A percentile compares a stretch with the other conserved stretches of the same genome.
Evolutionary conservation across 2,113 vertebrate species (phyloP).

Genomic region (Oreocharis arfaki): DNA sequence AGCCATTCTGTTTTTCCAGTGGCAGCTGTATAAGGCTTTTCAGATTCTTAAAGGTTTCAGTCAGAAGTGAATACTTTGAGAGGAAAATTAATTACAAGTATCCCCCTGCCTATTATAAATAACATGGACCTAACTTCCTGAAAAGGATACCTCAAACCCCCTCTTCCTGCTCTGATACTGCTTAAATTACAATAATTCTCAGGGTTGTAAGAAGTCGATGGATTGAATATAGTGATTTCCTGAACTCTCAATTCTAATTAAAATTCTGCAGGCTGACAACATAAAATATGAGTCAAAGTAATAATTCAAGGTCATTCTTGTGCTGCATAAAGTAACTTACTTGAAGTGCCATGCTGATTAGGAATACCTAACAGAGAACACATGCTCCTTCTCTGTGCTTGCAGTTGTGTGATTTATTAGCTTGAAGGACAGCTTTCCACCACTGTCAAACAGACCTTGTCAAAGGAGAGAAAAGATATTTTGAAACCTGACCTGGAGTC

Average conservation of each 20-base stretch:
- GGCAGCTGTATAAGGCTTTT: background rate
- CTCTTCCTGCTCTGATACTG: background rate
- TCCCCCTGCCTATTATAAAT: background rate
- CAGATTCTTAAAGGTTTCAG: background rate
- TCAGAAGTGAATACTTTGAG: background rate
- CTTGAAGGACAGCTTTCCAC: background rate
- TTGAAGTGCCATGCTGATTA: slow-evolving; percentile 56
- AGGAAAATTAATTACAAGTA: background rate
- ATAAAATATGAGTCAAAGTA: slow-evolving; percentile 43
- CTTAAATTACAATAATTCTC: slow-evolving; percentile 33
- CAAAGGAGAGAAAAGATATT: background rate
- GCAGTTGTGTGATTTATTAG: background rate
- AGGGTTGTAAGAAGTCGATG: background rate
- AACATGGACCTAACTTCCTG: background rate
- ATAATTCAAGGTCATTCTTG: slow-evolving; percentile 65
- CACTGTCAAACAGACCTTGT: background rate
- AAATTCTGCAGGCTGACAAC: slow-evolving; percentile 57
- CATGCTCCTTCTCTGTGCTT: background rate
- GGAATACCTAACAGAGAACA: background rate
- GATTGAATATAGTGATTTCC: slow-evolving; percentile 30
- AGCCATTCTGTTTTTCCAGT: background rate
- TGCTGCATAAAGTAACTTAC: slow-evolving; percentile 56
- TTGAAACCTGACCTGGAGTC: background rate
- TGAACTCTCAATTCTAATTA: slow-evolving; percentile 57
- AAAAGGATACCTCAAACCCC: background rate